A percentile compares a stretch with the other conserved stretches of the same genome.
phyloP scores from a whole-genome alignment of 2,888 invertebrate genomes.

The Axea sp. region DNA sequence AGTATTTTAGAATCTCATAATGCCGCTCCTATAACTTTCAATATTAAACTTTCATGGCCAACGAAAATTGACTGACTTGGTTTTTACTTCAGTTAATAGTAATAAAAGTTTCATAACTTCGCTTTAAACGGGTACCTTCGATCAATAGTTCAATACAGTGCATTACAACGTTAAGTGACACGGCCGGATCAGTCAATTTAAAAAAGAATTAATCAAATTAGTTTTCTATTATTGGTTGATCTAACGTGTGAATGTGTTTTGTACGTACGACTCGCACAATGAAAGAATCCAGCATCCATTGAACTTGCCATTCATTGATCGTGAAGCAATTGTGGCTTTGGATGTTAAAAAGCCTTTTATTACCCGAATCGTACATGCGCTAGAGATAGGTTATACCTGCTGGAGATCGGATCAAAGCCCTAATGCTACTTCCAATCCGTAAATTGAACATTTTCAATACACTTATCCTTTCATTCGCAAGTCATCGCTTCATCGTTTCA shows the following conservation, averaged over 20 bases:
- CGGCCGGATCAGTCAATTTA: constrained; percentile 9
- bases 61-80: constrained; percentile 4
- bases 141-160: constrained; percentile 22
- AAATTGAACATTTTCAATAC: constrained; percentile 33
- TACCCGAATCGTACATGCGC: constrained; percentile 5
- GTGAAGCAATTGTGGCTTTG: constrained; percentile 18
- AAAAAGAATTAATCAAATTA: constrained; percentile 20
- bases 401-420: constrained; percentile 22
- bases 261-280: too few relatives aligned
- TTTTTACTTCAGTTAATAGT: constrained; percentile 3
- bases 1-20: not conserved
- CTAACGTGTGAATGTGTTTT: too few relatives aligned
- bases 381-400: constrained; percentile 18
- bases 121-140: constrained; percentile 16
- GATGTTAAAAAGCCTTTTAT: constrained; percentile 29
- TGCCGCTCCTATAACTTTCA: not conserved
- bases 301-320: constrained; percentile 8
- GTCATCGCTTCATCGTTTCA: constrained; percentile 35
- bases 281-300: too few relatives aligned
- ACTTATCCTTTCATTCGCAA: constrained; percentile 28
- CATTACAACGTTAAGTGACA: constrained; percentile 18
- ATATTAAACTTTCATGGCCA: constrained; percentile 19
- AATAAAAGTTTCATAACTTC: constrained; percentile 24
- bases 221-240: too few relatives aligned
- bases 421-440: constrained; percentile 23